Conservation (phyloP, 53 echinoderm and acorn worm species). For the Antedon mediterranea region DNA sequence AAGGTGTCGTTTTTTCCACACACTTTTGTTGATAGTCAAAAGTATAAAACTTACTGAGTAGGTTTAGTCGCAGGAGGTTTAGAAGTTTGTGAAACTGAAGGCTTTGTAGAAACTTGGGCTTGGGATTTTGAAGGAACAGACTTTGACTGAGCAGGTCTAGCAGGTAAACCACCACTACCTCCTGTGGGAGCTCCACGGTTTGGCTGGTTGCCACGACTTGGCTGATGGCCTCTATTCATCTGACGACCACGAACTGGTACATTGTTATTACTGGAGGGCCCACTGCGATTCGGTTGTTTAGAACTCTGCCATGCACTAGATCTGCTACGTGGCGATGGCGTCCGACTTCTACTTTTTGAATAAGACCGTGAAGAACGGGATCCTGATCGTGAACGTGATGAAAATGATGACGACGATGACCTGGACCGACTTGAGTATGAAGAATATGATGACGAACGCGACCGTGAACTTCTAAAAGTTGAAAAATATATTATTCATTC, state of each 20-base stretch:
- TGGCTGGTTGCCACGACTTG: too few relatives aligned
- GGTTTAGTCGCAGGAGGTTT: background rate
- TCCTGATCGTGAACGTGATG: slow-evolving; percentile 44
- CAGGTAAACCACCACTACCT: background rate
- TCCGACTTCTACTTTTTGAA: slow-evolving; percentile 28
- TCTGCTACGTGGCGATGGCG: slow-evolving; percentile 6
- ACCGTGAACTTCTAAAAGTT: slow-evolving; percentile 38
- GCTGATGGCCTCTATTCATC: background rate
- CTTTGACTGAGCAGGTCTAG: background rate
- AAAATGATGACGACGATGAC: slow-evolving; percentile 52
- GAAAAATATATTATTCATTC: too few relatives aligned
- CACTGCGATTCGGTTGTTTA: slow-evolving; percentile 1
- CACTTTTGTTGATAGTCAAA: too few relatives aligned
- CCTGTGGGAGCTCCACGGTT: slow-evolving; percentile 9
- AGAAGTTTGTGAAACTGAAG: background rate
- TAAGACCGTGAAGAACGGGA: slow-evolving; percentile 37
- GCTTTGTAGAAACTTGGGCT: slow-evolving; percentile 18
- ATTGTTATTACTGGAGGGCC: background rate
- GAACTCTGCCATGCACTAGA: background rate
- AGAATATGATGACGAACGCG: slow-evolving; percentile 70
- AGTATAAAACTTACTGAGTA: background rate
- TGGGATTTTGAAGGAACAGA: slow-evolving; percentile 12
- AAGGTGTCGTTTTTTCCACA: too few relatives aligned
- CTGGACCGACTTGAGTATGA: slow-evolving; percentile 73
- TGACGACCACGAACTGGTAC: background rate